These are phyloP conservation scores for Emydura subglobosa DNA, from an alignment of 2,113 vertebrate genomes.

Conservation along the genomic window DNA sequence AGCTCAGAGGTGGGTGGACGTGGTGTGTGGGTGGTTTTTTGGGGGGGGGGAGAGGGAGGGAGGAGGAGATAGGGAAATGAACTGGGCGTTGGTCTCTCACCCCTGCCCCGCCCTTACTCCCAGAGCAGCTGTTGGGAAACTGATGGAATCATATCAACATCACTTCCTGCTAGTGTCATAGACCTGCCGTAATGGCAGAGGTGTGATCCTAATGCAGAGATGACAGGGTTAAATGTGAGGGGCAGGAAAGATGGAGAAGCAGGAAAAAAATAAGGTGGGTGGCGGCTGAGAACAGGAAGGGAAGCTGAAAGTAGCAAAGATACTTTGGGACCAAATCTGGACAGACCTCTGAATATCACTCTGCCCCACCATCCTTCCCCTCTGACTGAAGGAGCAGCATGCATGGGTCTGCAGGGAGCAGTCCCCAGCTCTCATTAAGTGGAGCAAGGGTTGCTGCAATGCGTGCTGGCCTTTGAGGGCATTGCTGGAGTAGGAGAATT, in stretches of 20 bases:
- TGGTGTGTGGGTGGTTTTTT: rapidly evolving
- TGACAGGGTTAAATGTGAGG: not conserved
- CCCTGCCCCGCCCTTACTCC: not conserved
- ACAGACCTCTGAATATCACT: rapidly evolving
- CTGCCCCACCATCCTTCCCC: not conserved
- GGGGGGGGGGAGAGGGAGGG: no score
- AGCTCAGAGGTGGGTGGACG: not conserved
- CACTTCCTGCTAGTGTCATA: not conserved
- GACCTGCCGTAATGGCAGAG: not conserved
- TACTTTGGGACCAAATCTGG: not conserved
- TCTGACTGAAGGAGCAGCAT: not conserved
- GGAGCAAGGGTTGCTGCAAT: not conserved
- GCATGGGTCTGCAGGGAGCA: not conserved
- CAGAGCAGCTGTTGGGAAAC: not conserved
- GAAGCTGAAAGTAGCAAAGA: not conserved
- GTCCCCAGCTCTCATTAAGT: not conserved
- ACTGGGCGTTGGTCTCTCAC: not conserved
- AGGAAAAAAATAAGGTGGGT: not conserved
- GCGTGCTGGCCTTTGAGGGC: not conserved
- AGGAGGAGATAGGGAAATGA: not conserved
- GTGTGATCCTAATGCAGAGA: not conserved
- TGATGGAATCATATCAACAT: not conserved
- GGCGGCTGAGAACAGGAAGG: not conserved
- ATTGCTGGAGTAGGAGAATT: not conserved
- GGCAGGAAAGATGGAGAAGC: not conserved